phyloP scores from a whole-genome alignment of 2,113 vertebrate genomes.

The Clarias gariepinus region DNA sequence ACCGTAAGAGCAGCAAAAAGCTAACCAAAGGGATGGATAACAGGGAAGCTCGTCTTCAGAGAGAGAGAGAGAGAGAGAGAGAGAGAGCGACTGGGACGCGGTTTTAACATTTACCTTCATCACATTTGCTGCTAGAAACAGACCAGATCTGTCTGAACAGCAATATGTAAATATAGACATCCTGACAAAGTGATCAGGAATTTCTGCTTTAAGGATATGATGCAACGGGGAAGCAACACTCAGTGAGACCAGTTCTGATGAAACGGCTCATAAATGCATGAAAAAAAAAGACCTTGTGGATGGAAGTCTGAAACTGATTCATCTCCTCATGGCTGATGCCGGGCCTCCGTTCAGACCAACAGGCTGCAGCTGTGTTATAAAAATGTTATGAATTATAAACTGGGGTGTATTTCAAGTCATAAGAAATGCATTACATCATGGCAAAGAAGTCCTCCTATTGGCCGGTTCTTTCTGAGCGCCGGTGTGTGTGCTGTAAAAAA shows the following conservation, averaged over 20 bases:
- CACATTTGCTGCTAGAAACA: neutral
- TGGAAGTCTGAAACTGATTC: neutral
- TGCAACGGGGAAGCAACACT: constrained; percentile 53
- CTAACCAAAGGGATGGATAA: neutral
- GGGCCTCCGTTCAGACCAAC: no score
- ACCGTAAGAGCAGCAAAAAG: no score
- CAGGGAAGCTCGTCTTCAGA: neutral
- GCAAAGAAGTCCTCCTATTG: neutral
- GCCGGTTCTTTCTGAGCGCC: neutral
- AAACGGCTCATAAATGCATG: constrained; percentile 31
- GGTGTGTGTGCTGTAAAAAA: neutral
- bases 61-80: neutral
- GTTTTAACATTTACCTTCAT: neutral
- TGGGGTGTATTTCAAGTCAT: neutral
- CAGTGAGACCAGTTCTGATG: constrained; percentile 19
- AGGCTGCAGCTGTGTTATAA: neutral
- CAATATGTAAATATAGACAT: constrained; percentile 40
- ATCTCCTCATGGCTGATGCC: neutral
- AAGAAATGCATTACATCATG: neutral
- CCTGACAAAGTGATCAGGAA: constrained; percentile 27
- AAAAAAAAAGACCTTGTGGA: neutral
- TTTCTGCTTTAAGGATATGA: constrained; percentile 36
- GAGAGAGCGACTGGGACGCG: neutral
- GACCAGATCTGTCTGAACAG: constrained; percentile 27
- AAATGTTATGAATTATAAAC: neutral